These are phyloP conservation scores for Embiotoca jacksoni DNA, from an alignment of 2,113 vertebrate genomes.

Conservation along the genomic window DNA sequence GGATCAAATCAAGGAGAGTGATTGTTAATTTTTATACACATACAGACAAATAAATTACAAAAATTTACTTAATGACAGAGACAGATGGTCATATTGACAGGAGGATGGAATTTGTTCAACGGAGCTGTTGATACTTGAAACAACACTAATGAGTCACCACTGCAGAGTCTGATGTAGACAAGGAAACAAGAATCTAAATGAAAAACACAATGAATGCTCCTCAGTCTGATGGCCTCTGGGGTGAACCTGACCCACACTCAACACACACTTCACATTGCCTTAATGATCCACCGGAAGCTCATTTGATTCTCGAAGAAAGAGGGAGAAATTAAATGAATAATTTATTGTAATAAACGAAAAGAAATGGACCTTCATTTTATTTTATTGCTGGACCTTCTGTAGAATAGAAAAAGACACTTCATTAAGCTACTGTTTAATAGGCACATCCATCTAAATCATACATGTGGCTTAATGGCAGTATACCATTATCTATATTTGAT, in stretches of 20 bases:
- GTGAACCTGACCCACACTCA: slow-evolving; percentile 48
- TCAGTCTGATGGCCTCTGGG: slow-evolving; percentile 15
- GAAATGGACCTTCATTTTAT: slow-evolving; percentile 90
- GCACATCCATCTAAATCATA: slow-evolving; percentile 89
- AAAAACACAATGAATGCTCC: slow-evolving; percentile 12
- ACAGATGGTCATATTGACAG: slow-evolving; percentile 2
- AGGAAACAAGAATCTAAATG: slow-evolving; percentile 29
- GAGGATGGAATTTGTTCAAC: slow-evolving; percentile 7
- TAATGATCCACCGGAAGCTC: slow-evolving; percentile 80
- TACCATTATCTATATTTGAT: slow-evolving; percentile 83
- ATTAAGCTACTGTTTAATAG: slow-evolving; percentile 84
- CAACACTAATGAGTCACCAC: slow-evolving; percentile 38
- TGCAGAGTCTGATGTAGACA: slow-evolving; percentile 17
- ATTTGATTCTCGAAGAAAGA: slow-evolving; percentile 83
- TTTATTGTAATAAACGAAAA: slow-evolving; percentile 89
- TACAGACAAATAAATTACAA: neutral
- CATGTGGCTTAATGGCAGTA: slow-evolving; percentile 82
- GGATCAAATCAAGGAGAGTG: neutral
- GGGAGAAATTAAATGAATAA: slow-evolving; percentile 85
- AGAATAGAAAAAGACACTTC: slow-evolving; percentile 85
- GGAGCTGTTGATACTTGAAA: slow-evolving; percentile 24
- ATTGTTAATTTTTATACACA: slow-evolving; percentile 9
- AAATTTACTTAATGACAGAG: neutral
- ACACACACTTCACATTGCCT: slow-evolving; percentile 37
- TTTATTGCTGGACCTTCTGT: slow-evolving; percentile 85